Percentiles rank a stretch among this genome's conserved stretches.
phyloP scores from a whole-genome alignment of 1,140 invertebrate genomes.

The Nephila pilipes region DNA sequence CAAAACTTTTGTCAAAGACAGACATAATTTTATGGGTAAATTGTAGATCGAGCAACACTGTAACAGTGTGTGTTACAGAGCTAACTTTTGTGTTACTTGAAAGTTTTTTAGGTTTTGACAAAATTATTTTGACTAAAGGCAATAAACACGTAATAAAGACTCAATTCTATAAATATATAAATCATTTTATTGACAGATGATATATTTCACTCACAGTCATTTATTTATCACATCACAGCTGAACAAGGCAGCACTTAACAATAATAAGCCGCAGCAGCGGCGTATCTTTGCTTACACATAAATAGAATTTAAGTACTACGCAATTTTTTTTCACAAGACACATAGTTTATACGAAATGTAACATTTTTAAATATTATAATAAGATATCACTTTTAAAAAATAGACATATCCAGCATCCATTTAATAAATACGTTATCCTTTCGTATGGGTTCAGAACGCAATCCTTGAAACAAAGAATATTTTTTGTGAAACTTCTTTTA shows the following conservation, averaged over 20 bases:
- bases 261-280: background rate
- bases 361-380: conserved; percentile 25
- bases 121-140: background rate
- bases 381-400: conserved; percentile 40
- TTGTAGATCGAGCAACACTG: too few relatives aligned
- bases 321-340: background rate
- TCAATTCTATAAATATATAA: conserved; percentile 65
- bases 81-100: too few relatives aligned
- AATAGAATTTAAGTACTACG: conserved; percentile 50
- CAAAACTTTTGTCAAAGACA: too few relatives aligned
- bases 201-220: conserved; percentile 7
- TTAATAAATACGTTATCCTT: conserved; percentile 44
- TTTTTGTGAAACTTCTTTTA: too few relatives aligned
- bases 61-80: too few relatives aligned
- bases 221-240: conserved; percentile 69
- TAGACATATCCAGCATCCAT: background rate
- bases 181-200: conserved; percentile 73
- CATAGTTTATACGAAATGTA: background rate
- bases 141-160: background rate
- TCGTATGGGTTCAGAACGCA: background rate
- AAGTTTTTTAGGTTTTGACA: too few relatives aligned
- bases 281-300: background rate
- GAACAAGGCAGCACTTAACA: conserved; percentile 47
- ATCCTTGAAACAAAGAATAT: background rate
- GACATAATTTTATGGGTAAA: too few relatives aligned